Base-by-base conservation (phyloP, 2,797 vertebrate species). In the Halcyon chelicuti region DNA sequence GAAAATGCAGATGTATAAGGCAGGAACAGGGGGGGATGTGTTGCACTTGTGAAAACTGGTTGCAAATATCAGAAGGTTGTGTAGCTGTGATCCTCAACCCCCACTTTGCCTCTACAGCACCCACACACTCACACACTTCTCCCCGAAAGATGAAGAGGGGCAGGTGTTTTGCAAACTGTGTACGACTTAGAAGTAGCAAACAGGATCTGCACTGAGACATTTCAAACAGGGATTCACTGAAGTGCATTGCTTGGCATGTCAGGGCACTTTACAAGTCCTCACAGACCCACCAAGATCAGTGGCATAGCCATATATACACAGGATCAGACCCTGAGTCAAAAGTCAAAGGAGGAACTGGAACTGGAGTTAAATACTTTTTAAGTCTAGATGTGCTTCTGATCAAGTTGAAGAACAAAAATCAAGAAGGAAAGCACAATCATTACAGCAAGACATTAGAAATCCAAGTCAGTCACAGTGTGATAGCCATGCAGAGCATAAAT, bases 391-490 rank as follows among this genome's bases (percentile, higher is more conserved):
- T 76, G 18, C 61, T 86, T 78, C 76, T 1, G 3, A 78, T 54
- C 51, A 86, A 68, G 51, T n/a, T 57, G 40, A 93, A 52, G 35
- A 66, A n/a, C 42, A 93, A 70, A 93, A 68, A 67, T 37, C 55
- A 60, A 73, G 73, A 66, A 44, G 33, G 47, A 49, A 85, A 81
- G 51, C 40, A n/a, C 1, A 5, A 47, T 54, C 83, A 37, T 78
- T 63, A 73, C 22, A 86, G 86, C 49, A 88, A 91, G 76, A 46
- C 44, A 16, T 40, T 9, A 70, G 86, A 93, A 96, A 95, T 25
- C 55, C 55, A 90, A 82, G 55, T 71, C 57, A 7, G 33, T 49
- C 60, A 54, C 70, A 78, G 83, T 7, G 0, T 28, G 39, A 88
- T 13, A 78, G 29, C 66, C 35, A 15, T 1, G 26, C 35, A 60